Percentiles rank a stretch among this genome's conserved stretches.
Evolutionary conservation across 2,888 invertebrate genomes (phyloP).

Genomic region (Drosophila maculinotata): DNA sequence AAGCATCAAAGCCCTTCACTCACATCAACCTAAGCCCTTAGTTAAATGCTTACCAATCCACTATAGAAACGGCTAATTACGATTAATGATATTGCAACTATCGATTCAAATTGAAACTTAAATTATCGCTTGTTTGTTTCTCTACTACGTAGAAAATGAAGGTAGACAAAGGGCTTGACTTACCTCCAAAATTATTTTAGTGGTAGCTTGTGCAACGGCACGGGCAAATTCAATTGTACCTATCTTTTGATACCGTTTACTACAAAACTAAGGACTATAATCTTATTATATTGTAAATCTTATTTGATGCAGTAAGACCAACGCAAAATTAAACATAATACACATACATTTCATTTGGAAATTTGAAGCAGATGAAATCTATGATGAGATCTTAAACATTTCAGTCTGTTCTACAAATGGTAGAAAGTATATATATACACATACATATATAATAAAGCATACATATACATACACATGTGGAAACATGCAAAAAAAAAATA

Average conservation of each 20-base stretch:
- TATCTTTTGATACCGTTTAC: constrained; percentile 82
- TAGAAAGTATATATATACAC: constrained; percentile 47
- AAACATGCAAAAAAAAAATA: constrained; percentile 45
- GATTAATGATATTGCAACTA: constrained; percentile 2
- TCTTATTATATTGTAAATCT: constrained; percentile 63
- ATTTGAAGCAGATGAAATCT: constrained; percentile 29
- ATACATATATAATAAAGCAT: constrained; percentile 44
- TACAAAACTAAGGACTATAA: constrained; percentile 83
- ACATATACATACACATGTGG: constrained; percentile 46
- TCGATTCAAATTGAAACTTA: constrained; percentile 6
- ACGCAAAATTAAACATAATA: constrained; percentile 38
- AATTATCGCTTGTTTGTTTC: constrained; percentile 23
- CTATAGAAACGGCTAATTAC: constrained; percentile 13
- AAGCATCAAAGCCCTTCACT: constrained; percentile 42
- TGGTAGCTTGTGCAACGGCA: constrained; percentile 61
- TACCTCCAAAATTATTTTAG: constrained; percentile 58
- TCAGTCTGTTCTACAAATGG: constrained; percentile 52
- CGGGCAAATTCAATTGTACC: constrained; percentile 78
- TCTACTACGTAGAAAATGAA: constrained; percentile 13
- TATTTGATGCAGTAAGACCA: constrained; percentile 65
- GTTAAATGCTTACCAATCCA: constrained; percentile 48
- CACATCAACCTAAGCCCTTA: constrained; percentile 34
- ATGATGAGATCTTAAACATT: constrained; percentile 51
- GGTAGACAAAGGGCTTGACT: constrained; percentile 27
- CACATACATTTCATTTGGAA: constrained; percentile 36